Evolutionary conservation across 2,888 invertebrate genomes (phyloP).

Genomic region (Drosophila aldrichi): DNA sequence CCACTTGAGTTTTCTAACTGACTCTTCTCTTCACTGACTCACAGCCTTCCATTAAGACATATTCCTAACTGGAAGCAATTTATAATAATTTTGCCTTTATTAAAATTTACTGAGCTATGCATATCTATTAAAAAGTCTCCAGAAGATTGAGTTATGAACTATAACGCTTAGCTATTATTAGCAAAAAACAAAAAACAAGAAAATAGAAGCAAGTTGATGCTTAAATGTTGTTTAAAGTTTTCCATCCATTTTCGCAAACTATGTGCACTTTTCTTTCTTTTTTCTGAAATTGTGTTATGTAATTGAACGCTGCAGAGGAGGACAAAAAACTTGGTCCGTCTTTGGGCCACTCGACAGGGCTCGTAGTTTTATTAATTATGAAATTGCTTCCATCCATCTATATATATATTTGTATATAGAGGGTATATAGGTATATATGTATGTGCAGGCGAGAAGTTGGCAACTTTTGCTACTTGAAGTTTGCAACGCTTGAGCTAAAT

Average conservation of each 20-base stretch:
- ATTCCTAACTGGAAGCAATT: constrained; percentile 2
- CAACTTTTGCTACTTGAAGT: constrained; percentile 12
- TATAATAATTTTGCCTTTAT: background rate
- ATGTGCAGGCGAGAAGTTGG: constrained; percentile 2
- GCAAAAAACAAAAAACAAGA: background rate
- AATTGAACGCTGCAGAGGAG: constrained; percentile 17
- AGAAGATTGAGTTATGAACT: constrained; percentile 17
- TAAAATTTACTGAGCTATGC: background rate
- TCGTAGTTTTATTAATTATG: constrained; percentile 38
- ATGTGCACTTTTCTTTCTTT: constrained; percentile 3
- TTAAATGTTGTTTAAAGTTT: constrained; percentile 37
- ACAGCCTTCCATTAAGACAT: background rate
- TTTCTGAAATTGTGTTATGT: constrained; percentile 6
- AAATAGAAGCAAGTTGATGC: constrained; percentile 14
- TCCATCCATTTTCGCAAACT: constrained; percentile 24
- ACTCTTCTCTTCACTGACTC: background rate
- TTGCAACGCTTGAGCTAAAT: constrained; percentile 9
- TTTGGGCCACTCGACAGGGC: constrained; percentile 2
- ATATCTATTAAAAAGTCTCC: constrained; percentile 1
- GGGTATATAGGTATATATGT: background rate
- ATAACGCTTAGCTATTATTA: constrained; percentile 13
- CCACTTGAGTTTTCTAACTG: background rate
- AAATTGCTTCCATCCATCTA: constrained; percentile 17
- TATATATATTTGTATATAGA: background rate
- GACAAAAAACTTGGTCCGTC: constrained; percentile 34